Percentiles rank a stretch among this genome's conserved stretches.
phyloP scores from a whole-genome alignment of 2,797 vertebrate genomes.

The Valencia hispanica region DNA sequence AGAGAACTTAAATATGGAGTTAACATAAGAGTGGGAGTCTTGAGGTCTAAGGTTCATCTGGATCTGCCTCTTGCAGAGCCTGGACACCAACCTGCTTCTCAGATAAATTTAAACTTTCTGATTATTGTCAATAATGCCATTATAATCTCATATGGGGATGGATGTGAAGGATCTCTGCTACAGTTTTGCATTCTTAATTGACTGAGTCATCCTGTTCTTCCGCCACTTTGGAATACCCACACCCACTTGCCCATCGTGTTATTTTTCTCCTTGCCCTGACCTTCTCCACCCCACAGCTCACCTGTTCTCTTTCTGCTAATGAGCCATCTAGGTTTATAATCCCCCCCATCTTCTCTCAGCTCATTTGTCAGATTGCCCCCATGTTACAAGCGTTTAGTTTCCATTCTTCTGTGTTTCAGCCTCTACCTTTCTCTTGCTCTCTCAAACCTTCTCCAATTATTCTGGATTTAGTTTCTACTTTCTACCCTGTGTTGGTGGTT shows the following conservation, averaged over 20 bases:
- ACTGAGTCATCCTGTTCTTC: slow-evolving; percentile 17
- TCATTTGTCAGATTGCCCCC: slow-evolving; percentile 5
- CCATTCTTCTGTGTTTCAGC: not conserved
- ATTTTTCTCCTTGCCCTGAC: slow-evolving; percentile 6
- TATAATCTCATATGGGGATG: not conserved
- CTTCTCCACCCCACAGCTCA: slow-evolving; percentile 6
- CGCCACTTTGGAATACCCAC: not conserved
- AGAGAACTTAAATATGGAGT: not conserved
- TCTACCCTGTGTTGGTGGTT: not conserved
- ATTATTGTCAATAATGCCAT: not conserved
- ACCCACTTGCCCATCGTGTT: not conserved
- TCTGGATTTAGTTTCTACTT: not conserved
- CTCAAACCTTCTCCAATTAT: not conserved
- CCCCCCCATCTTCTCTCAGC: not conserved
- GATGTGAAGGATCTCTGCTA: not conserved
- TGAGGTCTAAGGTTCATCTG: not conserved
- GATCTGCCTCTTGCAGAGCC: not conserved
- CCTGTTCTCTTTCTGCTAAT: slow-evolving; percentile 24
- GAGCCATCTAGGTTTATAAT: slow-evolving; percentile 8
- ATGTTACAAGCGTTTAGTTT: not conserved
- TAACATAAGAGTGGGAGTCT: not conserved
- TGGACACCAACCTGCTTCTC: not conserved
- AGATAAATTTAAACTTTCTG: not conserved
- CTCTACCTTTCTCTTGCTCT: not conserved
- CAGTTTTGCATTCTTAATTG: slow-evolving; percentile 1